Percentiles rank a stretch among this genome's conserved stretches.
phyloP scores from a whole-genome alignment of 2,113 vertebrate species.

The Phyllostomus discolor region DNA sequence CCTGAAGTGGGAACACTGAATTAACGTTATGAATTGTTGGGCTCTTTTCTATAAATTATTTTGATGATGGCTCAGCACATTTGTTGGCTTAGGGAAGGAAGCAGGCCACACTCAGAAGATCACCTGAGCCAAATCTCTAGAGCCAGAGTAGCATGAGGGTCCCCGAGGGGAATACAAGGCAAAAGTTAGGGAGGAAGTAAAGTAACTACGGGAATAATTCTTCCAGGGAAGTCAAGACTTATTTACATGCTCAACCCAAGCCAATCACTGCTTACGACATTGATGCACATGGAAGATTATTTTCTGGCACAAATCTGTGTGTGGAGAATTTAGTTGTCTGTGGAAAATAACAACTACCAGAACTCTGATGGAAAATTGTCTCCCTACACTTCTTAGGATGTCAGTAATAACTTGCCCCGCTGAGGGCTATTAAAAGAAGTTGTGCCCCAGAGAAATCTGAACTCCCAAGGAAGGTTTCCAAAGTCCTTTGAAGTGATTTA shows the following conservation, averaged over 20 bases:
- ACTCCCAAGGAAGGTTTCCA: neutral
- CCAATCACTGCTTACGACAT: constrained; percentile 52
- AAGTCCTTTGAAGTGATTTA: neutral
- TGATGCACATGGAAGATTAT: constrained; percentile 68
- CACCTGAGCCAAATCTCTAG: neutral
- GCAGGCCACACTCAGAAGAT: neutral
- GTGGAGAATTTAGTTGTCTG: constrained; percentile 66
- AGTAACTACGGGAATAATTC: neutral
- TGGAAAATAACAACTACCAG: constrained; percentile 71
- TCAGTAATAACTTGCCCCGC: neutral
- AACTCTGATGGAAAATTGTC: constrained; percentile 16
- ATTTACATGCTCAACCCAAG: constrained; percentile 30
- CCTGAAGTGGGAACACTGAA: neutral
- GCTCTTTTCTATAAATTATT: neutral
- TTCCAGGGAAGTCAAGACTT: constrained; percentile 38
- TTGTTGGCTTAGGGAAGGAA: neutral
- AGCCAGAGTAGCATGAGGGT: neutral
- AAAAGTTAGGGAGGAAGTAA: neutral
- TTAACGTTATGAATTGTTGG: constrained; percentile 14
- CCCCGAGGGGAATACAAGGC: neutral
- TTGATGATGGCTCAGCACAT: neutral
- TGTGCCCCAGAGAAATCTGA: neutral
- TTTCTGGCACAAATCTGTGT: constrained; percentile 61
- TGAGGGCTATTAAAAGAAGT: neutral
- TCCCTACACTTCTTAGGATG: neutral